A percentile compares a stretch with the other conserved stretches of the same genome.
These are phyloP conservation scores for Oscheius sp. DNA, from an alignment of 2,888 invertebrate genomes.

Conservation along the genomic window DNA sequence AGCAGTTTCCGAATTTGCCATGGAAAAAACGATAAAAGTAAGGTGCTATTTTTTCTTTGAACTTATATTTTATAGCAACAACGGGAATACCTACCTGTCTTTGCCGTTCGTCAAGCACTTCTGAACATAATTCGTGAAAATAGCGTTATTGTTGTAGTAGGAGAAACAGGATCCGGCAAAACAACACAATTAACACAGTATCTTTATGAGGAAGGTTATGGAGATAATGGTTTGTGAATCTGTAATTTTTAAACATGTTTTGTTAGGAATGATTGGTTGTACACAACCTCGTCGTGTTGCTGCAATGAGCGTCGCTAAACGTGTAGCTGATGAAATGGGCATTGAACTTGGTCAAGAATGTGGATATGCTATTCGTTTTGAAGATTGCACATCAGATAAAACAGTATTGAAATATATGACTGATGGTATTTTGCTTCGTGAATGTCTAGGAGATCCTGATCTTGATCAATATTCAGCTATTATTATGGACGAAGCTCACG, in stretches of 20 bases:
- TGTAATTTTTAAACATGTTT: neutral
- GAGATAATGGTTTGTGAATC: constrained; percentile 32
- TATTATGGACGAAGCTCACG: constrained; percentile 99
- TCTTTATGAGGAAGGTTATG: constrained; percentile 88
- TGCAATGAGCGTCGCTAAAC: constrained; percentile 98
- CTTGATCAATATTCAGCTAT: constrained; percentile 95
- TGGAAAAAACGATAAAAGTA: constrained; percentile 78
- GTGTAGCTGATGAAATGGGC: constrained; percentile 97
- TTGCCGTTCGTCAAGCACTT: constrained; percentile 88
- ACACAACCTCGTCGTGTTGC: constrained; percentile 95
- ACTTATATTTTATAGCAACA: constrained; percentile 80
- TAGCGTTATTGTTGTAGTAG: constrained; percentile 66
- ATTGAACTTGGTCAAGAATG: constrained; percentile 77
- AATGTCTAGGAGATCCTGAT: constrained; percentile 93
- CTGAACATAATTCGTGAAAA: constrained; percentile 77
- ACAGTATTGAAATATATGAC: constrained; percentile 87
- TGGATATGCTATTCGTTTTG: constrained; percentile 98
- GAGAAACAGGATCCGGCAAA: constrained; percentile 84
- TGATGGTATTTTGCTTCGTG: constrained; percentile 93
- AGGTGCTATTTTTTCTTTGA: neutral
- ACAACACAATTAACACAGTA: constrained; percentile 80
- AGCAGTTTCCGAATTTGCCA: constrained; percentile 83
- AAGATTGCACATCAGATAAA: constrained; percentile 85
- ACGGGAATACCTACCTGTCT: constrained; percentile 89
- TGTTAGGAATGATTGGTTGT: constrained; percentile 86